Evolutionary conservation across 2,888 invertebrate genomes (phyloP).

Genomic region (Neocrepidodera transversa): DNA sequence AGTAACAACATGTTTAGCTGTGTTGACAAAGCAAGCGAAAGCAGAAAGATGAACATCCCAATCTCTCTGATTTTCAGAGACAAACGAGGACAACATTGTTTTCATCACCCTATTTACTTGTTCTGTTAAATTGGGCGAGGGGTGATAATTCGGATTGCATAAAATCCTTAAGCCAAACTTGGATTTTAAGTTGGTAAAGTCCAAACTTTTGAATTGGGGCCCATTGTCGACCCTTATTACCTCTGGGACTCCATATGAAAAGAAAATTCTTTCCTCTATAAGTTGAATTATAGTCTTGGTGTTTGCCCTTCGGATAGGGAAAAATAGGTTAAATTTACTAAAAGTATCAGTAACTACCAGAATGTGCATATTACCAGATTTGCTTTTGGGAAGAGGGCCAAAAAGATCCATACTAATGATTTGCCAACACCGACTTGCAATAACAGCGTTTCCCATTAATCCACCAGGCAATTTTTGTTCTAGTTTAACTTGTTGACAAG

Average conservation of each 20-base stretch:
- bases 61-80: neutral
- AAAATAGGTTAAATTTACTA: neutral
- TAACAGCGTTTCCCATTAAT: neutral
- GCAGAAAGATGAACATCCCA: neutral
- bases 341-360: neutral
- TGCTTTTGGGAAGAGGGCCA: neutral
- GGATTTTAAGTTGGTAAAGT: neutral
- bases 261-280: neutral
- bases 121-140: neutral
- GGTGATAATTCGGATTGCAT: neutral
- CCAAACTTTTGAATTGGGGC: neutral
- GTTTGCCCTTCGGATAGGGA: neutral
- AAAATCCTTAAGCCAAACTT: neutral
- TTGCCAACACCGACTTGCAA: neutral
- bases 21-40: no score
- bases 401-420: neutral
- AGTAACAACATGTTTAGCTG: no score
- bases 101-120: neutral
- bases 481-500: neutral
- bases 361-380: neutral
- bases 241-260: neutral
- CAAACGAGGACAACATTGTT: neutral
- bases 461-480: conserved; percentile 4
- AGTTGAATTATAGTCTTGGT: neutral
- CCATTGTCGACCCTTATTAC: neutral